Base-by-base conservation (phyloP, 1,140 invertebrate genomes). In the Pinna nobilis region DNA sequence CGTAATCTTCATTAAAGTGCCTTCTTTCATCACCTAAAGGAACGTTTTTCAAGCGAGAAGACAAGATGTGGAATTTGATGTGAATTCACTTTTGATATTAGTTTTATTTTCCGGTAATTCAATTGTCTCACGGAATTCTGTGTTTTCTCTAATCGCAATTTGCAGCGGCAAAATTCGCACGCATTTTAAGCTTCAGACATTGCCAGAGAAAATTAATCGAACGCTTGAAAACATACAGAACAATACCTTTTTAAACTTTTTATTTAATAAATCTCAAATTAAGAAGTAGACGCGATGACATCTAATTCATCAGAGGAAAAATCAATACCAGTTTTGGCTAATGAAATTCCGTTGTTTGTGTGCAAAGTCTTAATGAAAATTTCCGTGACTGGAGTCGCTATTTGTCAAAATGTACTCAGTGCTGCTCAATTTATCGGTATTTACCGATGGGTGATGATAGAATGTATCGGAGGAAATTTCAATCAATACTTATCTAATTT, bases 41-140 rank as follows among this genome's bases (percentile, higher is more conserved):
- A n/a, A n/a, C n/a, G n/a, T n/a, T n/a, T n/a, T n/a, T n/a, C n/a
- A n/a, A n/a, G n/a, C n/a, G n/a, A n/a, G n/a, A n/a, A n/a, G n/a
- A n/a, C n/a, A n/a, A n/a, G n/a, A n/a, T n/a, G n/a, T n/a, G n/a
- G n/a, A n/a, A n/a, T n/a, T n/a, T n/a, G n/a, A n/a, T n/a, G n/a
- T n/a, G n/a, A n/a, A n/a, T n/a, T n/a, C n/a, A n/a, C n/a, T 81
- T 77, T 78, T 81, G 79, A 81, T 81, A 81, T 81, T 74, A 78
- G 57, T 76, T 78, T 81, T 78, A 81, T 81, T 70, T 71, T 63
- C 65, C 57, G 57, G 67, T 81, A 81, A 81, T 77, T 76, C 63
- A 77, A 81, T 81, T 81, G 63, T 23, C 37, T 32, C 25, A 51
- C 37, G 63, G 55, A 51, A 49, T 55, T 47, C 50, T 60, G 32